These are phyloP conservation scores for Poeciliopsis prolifica DNA, from an alignment of 2,113 vertebrate species.

Conservation along the genomic window DNA sequence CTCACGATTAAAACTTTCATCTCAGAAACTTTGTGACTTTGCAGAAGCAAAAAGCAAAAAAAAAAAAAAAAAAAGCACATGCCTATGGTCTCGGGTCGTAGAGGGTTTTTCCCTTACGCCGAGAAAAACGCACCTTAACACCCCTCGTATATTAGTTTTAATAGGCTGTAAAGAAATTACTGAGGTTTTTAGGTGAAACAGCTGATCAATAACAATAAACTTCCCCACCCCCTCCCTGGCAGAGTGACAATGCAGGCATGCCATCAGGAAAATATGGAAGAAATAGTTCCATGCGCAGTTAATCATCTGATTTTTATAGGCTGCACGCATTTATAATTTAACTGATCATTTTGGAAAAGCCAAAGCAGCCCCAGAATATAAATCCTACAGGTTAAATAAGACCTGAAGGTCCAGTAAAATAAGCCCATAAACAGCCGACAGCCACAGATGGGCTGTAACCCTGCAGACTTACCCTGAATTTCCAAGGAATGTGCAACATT, in stretches of 20 bases:
- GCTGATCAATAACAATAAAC: constrained; percentile 35
- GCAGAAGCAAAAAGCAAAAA: constrained; percentile 23
- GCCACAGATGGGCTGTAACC: constrained; percentile 52
- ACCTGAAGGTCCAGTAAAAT: constrained; percentile 57
- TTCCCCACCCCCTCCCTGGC: background rate
- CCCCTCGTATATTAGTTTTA: constrained; percentile 43
- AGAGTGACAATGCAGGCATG: constrained; percentile 26
- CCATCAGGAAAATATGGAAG: constrained; percentile 16
- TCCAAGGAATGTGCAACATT: constrained; percentile 64
- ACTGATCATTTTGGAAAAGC: constrained; percentile 43
- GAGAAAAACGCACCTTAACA: constrained; percentile 20
- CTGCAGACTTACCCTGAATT: constrained; percentile 69
- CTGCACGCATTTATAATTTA: constrained; percentile 43
- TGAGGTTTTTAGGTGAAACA: constrained; percentile 35
- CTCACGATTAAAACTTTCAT: constrained; percentile 38
- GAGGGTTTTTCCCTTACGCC: constrained; percentile 36
- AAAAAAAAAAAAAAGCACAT: background rate
- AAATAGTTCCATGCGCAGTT: constrained; percentile 10
- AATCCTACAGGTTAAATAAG: constrained; percentile 62
- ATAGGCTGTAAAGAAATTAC: constrained; percentile 45
- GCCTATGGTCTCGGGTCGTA: constrained; percentile 3
- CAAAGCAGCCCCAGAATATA: constrained; percentile 24
- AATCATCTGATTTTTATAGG: constrained; percentile 26
- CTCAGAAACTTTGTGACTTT: constrained; percentile 36
- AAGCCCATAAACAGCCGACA: constrained; percentile 57